phyloP scores from a whole-genome alignment of 2,113 vertebrate genomes.

The Platycercus adscitus region DNA sequence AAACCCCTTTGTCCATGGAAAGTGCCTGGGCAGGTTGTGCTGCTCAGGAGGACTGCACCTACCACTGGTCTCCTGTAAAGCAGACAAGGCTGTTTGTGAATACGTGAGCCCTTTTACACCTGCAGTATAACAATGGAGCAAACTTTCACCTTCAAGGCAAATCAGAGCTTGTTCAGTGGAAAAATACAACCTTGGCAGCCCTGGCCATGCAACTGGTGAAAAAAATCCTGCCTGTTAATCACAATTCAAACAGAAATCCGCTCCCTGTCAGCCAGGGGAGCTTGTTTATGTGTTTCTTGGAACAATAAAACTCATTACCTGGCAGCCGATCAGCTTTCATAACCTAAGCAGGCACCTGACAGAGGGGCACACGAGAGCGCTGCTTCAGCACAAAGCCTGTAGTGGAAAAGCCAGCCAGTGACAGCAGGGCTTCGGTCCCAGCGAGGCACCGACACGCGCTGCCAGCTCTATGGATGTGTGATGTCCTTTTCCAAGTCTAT shows the following conservation, averaged over 20 bases:
- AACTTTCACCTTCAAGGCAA: constrained; percentile 62
- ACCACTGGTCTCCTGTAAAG: not conserved
- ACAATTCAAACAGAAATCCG: constrained; percentile 64
- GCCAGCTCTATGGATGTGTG: not conserved
- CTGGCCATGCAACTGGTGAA: not conserved
- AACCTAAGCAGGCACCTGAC: constrained; percentile 58
- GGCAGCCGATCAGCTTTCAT: constrained; percentile 58
- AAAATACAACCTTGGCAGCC: constrained; percentile 75
- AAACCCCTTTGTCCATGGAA: not conserved
- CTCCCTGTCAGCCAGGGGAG: constrained; percentile 12
- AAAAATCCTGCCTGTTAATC: constrained; percentile 44
- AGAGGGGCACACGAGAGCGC: constrained; percentile 8
- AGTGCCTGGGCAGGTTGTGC: not conserved
- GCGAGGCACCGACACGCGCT: not conserved
- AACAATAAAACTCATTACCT: constrained; percentile 71
- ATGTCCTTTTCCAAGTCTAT: not conserved
- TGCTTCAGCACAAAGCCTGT: constrained; percentile 20
- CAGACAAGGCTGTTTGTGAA: not conserved
- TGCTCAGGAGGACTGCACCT: not conserved
- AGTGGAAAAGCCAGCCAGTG: not conserved
- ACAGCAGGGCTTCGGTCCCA: not conserved
- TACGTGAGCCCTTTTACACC: not conserved
- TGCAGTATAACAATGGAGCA: constrained; percentile 24
- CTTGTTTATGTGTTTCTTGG: constrained; percentile 61
- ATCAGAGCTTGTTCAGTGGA: constrained; percentile 59